These are phyloP conservation scores for Drosophila longiperda DNA, from an alignment of 2,888 invertebrate genomes.

Conservation along the genomic window DNA sequence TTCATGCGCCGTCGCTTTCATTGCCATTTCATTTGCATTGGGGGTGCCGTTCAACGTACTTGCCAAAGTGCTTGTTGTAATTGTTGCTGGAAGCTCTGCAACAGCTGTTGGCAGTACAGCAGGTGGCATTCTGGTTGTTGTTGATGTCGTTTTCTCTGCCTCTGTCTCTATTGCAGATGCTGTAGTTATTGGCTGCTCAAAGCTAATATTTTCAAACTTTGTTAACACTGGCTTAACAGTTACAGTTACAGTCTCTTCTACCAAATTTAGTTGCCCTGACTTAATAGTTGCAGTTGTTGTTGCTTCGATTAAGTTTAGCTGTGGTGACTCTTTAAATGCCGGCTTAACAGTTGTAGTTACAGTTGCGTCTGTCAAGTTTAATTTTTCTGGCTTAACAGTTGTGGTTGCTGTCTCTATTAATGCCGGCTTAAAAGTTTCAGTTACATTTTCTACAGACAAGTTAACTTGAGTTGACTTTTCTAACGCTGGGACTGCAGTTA, in stretches of 20 bases:
- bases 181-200: constrained; percentile 1
- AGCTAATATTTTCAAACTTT: not conserved
- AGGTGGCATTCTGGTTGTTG: constrained; percentile 23
- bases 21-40: constrained; percentile 55
- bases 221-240: constrained; percentile 4
- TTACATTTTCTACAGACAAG: not conserved
- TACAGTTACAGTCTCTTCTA: not conserved
- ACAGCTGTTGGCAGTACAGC: constrained; percentile 43
- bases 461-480: not conserved
- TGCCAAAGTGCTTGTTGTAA: constrained; percentile 29
- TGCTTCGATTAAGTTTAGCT: not conserved
- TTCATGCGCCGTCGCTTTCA: constrained; percentile 57
- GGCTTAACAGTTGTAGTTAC: not conserved
- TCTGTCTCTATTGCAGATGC: constrained; percentile 7
- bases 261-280: not conserved
- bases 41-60: constrained; percentile 58
- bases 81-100: constrained; percentile 19
- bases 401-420: constrained; percentile 16
- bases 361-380: not conserved
- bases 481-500: constrained; percentile 9
- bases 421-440: not conserved
- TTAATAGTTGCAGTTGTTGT: constrained; percentile 3
- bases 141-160: constrained; percentile 26
- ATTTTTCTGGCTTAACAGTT: not conserved
- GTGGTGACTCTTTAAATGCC: not conserved